Percentiles rank a stretch among this genome's conserved stretches.
These are phyloP conservation scores for Noctilio leporinus DNA, from an alignment of 2,113 vertebrate genomes.

Conservation along the genomic window DNA sequence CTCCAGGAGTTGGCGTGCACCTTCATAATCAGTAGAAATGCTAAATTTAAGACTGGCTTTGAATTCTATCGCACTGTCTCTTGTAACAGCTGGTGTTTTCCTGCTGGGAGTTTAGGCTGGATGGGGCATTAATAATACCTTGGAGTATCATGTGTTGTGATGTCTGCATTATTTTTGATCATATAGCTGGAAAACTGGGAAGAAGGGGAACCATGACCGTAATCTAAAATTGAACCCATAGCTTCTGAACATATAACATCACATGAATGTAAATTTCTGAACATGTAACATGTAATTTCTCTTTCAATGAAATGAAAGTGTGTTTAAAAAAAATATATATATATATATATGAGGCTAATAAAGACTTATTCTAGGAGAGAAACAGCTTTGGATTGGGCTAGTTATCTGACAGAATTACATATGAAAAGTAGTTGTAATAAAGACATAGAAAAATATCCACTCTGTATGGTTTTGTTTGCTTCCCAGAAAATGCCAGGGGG, in stretches of 20 bases:
- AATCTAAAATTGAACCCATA: background rate
- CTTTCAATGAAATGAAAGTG: background rate
- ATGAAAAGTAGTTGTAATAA: background rate
- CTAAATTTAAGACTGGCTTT: background rate
- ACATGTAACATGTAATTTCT: background rate
- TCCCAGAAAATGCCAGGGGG: background rate
- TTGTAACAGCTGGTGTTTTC: background rate
- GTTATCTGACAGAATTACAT: background rate
- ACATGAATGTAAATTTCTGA: constrained; percentile 1
- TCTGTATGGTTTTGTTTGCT: background rate
- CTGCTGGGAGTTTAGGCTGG: background rate
- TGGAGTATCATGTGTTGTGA: background rate
- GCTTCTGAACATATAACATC: background rate
- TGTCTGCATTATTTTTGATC: background rate
- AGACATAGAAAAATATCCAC: background rate
- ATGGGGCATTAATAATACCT: background rate
- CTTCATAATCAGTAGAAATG: background rate
- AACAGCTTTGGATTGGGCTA: background rate
- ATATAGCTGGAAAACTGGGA: background rate
- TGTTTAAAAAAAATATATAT: background rate
- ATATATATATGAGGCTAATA: background rate
- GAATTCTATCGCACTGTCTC: background rate
- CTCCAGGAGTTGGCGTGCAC: background rate
- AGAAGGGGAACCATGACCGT: background rate
- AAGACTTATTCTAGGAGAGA: background rate